Evolutionary conservation across 2,888 invertebrate species (phyloP).

Genomic region (Agrypnus murinus): DNA sequence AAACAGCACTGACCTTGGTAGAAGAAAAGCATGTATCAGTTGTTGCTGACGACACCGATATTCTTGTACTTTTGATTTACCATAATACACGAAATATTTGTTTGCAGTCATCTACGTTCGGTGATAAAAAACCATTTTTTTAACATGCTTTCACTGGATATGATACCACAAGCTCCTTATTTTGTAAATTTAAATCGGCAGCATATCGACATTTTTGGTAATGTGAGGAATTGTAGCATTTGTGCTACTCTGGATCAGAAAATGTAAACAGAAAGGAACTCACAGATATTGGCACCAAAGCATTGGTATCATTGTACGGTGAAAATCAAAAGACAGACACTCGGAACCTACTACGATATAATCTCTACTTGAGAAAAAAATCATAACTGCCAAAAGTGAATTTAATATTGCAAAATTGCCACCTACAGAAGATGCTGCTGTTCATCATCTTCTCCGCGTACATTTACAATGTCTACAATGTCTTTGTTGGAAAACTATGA

Average conservation of each 20-base stretch:
- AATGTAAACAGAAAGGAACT: background rate
- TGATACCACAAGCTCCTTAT: conserved; percentile 24
- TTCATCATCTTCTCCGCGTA: background rate
- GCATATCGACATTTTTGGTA: background rate
- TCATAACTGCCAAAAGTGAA: conserved; percentile 16
- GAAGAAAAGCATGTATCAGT: conserved; percentile 17
- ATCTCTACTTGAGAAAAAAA: conserved; percentile 20
- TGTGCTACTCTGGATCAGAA: no score
- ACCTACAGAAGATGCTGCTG: background rate
- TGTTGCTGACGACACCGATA: conserved; percentile 23
- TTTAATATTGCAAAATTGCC: conserved; percentile 28
- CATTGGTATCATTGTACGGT: conserved; percentile 22
- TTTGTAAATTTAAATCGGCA: conserved; percentile 13
- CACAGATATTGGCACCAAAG: conserved; percentile 7
- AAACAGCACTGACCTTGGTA: conserved; percentile 27
- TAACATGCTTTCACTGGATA: conserved; percentile 22
- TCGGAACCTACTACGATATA: conserved; percentile 19
- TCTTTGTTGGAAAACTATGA: conserved; percentile 28
- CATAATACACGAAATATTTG: conserved; percentile 17
- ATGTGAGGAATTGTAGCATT: conserved; percentile 4
- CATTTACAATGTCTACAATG: background rate
- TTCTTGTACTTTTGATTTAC: conserved; percentile 36
- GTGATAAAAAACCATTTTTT: conserved; percentile 21
- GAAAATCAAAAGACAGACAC: conserved; percentile 19
- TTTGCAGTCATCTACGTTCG: conserved; percentile 23